Evolutionary conservation across 2,797 vertebrate species (phyloP), one percentile per base, ranked within the genome.

Genomic region (Cyclura pinguis): DNA sequence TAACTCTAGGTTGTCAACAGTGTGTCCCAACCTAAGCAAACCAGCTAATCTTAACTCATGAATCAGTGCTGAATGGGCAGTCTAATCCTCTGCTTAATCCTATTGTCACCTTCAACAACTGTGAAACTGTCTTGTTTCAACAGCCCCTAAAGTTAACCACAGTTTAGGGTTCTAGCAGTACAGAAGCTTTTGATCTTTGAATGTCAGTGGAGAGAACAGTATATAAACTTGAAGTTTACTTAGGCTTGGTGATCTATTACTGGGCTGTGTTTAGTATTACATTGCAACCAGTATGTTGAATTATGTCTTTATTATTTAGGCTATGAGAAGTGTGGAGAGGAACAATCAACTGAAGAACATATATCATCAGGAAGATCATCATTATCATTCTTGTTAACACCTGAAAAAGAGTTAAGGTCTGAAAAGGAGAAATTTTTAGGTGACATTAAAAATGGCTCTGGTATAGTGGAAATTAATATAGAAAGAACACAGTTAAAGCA

Each of bases 241-340:
- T 29, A 9, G 52, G 5, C 4, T 55, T 24, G 14, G 14, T 64
- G 8, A 42, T 84, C 3, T 77, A 20, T 22, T 55, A 4, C 50
- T 73, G 22, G 18, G 13, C 18, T 32, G 29, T 42, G 47, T 24
- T 64, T 20, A 13, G 7, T 22, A 47, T 80, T 72, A 2, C 24
- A 62, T 32, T 10, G 2, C 55, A 29, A 24, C 29, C 55, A 74
- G 16, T 52, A 76, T n/a, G 13, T 80, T 85, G 8, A 76, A 81
- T 67, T 81, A 74, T 47, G 6, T 69, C 10, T 85, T 80, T 88
- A 50, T 89, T 90, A 86, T 90, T n/a, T 96, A 99, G 99, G 97
- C 96, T 93, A 83, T 7, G 97, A 98, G 89, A 97, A 97, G 94
- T 93, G 86, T 88, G 93, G 96, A 89, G 96, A 92, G 93, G 91